These are phyloP conservation scores for Rhopalosiphum padi DNA, from an alignment of 1,140 invertebrate genomes.

Conservation along the genomic window DNA sequence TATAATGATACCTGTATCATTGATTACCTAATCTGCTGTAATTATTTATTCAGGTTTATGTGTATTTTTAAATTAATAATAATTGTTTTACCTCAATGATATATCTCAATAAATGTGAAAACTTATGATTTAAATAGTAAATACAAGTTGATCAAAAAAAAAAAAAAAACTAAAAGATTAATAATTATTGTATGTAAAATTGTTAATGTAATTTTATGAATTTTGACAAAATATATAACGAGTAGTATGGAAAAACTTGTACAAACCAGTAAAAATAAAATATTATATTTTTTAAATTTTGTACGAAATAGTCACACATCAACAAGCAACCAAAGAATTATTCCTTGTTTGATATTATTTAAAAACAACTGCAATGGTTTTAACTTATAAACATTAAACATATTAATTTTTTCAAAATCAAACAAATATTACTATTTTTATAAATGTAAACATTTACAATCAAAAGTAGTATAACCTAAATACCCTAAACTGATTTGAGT, in stretches of 20 bases:
- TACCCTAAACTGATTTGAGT: neutral
- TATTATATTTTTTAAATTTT: neutral
- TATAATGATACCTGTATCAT: slow-evolving; percentile 62
- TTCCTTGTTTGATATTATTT: neutral
- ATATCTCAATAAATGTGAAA: too few relatives aligned
- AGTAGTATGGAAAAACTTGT: too few relatives aligned
- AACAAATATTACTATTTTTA: neutral
- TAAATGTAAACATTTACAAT: neutral
- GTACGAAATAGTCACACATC: neutral
- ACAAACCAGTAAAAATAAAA: neutral
- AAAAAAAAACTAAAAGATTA: too few relatives aligned
- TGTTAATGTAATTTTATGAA: too few relatives aligned
- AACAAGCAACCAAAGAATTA: neutral
- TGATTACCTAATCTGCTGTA: slow-evolving; percentile 61
- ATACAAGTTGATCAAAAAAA: too few relatives aligned
- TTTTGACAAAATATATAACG: too few relatives aligned
- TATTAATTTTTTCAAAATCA: neutral
- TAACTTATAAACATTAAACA: neutral
- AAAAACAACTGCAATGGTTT: too few relatives aligned
- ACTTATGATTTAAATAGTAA: too few relatives aligned
- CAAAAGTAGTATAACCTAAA: neutral
- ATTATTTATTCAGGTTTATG: slow-evolving; percentile 61
- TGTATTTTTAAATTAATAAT: slow-evolving; percentile 60
- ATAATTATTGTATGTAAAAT: too few relatives aligned
- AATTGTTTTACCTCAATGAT: slow-evolving; percentile 59